Evolutionary conservation across 2,797 vertebrate genomes (phyloP).

Genomic region (Helicolenus hilgendorfi): DNA sequence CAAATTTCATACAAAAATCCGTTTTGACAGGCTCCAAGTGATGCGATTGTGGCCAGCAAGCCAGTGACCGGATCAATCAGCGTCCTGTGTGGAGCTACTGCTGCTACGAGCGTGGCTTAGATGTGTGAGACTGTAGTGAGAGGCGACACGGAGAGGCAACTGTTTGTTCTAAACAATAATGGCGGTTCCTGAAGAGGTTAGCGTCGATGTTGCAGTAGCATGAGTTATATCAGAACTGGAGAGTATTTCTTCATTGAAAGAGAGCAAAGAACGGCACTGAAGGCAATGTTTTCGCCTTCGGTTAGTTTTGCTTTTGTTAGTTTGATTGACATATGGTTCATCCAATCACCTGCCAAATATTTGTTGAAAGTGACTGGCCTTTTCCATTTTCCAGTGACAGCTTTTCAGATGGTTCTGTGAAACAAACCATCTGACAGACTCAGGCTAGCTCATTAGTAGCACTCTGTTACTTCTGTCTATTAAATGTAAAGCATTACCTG

Average conservation of each 20-base stretch:
- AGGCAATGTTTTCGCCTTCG: too few species aligned
- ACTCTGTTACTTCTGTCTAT: constrained; percentile 4
- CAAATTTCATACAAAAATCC: too few species aligned
- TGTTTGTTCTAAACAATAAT: background rate
- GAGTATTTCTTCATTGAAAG: too few species aligned
- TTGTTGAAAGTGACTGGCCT: background rate
- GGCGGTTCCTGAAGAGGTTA: too few species aligned
- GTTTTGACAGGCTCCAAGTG: background rate
- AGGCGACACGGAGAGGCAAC: background rate
- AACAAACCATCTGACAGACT: too few species aligned
- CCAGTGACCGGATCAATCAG: background rate
- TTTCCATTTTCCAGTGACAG: background rate
- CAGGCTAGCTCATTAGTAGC: background rate
- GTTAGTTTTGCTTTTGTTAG: background rate
- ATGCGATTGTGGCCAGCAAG: background rate
- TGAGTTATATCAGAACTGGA: too few species aligned
- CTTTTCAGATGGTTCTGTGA: background rate
- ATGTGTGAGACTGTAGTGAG: background rate
- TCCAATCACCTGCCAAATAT: background rate
- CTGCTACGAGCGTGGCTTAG: background rate
- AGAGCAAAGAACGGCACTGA: too few species aligned
- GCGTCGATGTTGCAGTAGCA: too few species aligned
- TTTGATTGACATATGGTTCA: background rate
- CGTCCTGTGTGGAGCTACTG: background rate
- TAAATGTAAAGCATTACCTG: constrained; percentile 13